Percentiles rank a stretch among this genome's conserved stretches.
Conservation (phyloP, 2,888 invertebrate genomes). For the Smittia sp. region DNA sequence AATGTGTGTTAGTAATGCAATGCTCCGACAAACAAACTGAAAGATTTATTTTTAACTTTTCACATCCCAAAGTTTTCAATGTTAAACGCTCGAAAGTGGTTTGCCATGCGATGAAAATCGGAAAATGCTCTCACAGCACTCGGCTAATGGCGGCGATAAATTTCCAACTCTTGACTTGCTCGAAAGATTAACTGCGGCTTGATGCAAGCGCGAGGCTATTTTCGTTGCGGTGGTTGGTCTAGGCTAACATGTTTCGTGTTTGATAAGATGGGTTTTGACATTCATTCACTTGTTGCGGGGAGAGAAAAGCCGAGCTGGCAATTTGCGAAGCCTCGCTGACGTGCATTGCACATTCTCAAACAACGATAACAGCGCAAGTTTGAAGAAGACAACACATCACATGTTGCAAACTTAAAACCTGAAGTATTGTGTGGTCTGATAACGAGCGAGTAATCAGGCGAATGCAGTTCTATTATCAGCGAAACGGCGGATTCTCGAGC, state of each 20-base stretch:
- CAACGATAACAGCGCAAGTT: too few species aligned
- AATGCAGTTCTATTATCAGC: conserved; percentile 15
- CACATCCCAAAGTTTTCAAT: conserved; percentile 27
- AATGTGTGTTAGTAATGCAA: conserved; percentile 42
- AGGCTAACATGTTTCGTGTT: background rate
- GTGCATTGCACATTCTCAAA: too few species aligned
- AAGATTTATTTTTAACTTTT: conserved; percentile 17
- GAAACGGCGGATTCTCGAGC: background rate
- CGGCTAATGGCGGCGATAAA: background rate
- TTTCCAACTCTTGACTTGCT: background rate
- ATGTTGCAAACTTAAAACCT: too few species aligned
- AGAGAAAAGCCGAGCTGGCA: too few species aligned
- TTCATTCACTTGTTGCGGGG: too few species aligned
- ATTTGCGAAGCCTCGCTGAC: too few species aligned
- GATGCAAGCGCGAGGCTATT: background rate
- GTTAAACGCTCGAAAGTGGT: conserved; percentile 20
- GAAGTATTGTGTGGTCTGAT: background rate
- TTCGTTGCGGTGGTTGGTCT: background rate
- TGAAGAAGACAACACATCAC: too few species aligned
- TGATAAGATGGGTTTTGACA: too few species aligned
- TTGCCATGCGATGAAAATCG: background rate
- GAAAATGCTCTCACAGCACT: background rate
- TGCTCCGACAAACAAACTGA: background rate
- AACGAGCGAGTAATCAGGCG: conserved; percentile 3
- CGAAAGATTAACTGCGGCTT: background rate